A percentile compares a stretch with the other conserved stretches of the same genome.
phyloP scores from a whole-genome alignment of 2,113 vertebrate genomes.

The Etia nguti region DNA sequence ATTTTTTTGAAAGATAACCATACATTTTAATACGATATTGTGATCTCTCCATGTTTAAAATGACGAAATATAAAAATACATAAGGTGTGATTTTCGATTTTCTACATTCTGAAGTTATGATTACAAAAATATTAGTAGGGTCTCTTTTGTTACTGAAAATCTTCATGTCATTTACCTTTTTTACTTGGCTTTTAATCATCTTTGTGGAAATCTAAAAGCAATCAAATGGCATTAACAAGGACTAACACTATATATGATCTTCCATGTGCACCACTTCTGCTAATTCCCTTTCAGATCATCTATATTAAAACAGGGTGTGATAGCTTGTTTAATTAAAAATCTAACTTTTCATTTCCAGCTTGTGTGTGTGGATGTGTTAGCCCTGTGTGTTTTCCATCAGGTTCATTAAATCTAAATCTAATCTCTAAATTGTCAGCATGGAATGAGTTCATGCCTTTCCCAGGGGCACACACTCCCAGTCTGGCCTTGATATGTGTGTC shows the following conservation, averaged over 20 bases:
- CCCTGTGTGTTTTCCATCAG: not conserved
- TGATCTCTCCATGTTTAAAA: not conserved
- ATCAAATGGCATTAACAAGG: not conserved
- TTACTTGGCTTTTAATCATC: not conserved
- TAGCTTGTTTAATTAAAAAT: not conserved
- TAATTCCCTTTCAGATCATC: not conserved
- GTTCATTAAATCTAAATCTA: not conserved
- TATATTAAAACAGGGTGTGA: not conserved
- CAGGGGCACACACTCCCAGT: not conserved
- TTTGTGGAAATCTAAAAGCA: not conserved
- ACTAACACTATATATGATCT: not conserved
- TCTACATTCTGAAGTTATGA: not conserved
- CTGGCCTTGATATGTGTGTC: not conserved
- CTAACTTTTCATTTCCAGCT: not conserved
- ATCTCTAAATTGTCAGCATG: not conserved
- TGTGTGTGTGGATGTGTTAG: not conserved
- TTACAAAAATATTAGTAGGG: too few species aligned
- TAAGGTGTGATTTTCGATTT: not conserved
- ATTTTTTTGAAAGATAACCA: not conserved
- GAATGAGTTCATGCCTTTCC: conserved; percentile 25
- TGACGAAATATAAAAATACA: not conserved
- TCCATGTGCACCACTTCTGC: not conserved
- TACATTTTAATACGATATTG: not conserved
- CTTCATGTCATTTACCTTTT: not conserved
- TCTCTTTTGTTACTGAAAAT: rapidly evolving